Percentiles rank a stretch among this genome's conserved stretches.
Conservation (phyloP, 1,140 invertebrate genomes). For the Melanaphis sacchari region DNA sequence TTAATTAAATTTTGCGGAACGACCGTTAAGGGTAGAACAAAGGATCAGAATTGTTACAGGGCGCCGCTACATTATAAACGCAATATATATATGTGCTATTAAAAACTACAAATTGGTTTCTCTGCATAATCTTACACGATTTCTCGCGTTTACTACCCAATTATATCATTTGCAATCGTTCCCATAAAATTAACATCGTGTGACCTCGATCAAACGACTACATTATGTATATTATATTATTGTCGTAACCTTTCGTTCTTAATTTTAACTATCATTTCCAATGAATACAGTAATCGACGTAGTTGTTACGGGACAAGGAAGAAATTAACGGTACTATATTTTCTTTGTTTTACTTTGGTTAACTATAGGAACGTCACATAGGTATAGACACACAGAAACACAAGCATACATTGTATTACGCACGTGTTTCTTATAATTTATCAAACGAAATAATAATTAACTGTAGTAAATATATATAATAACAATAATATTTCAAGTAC, state of each 20-base stretch:
- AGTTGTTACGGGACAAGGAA: background rate
- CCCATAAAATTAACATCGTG: background rate
- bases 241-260: background rate
- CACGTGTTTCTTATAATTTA: background rate
- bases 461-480: background rate
- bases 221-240: background rate
- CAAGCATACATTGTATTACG: too few species aligned
- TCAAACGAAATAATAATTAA: background rate
- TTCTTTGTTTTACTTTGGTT: constrained; percentile 2
- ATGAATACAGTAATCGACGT: background rate
- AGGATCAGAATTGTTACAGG: background rate
- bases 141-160: background rate
- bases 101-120: background rate
- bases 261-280: background rate
- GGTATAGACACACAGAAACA: background rate
- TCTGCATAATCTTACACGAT: background rate
- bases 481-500: background rate
- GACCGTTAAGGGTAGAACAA: background rate
- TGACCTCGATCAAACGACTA: background rate
- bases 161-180: background rate
- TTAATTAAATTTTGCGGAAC: background rate
- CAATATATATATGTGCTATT: background rate
- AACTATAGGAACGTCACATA: background rate
- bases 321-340: constrained; percentile 4
- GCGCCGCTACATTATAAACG: background rate